phyloP scores from a whole-genome alignment of 1,140 invertebrate species.

The Bombus balteatus region DNA sequence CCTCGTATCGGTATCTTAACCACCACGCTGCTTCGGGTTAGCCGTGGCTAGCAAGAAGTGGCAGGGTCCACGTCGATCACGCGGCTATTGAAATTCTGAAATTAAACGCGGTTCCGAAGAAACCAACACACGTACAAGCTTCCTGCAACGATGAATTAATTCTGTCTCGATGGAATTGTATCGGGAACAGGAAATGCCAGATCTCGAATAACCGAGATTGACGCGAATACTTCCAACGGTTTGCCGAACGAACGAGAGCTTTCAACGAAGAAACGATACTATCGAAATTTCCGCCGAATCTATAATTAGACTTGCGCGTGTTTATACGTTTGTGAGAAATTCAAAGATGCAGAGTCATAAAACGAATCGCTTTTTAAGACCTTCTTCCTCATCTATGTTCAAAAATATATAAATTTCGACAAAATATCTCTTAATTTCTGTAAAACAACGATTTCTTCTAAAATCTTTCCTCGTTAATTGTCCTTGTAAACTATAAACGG shows the following conservation, averaged over 20 bases:
- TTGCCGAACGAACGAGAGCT: background rate
- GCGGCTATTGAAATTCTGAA: background rate
- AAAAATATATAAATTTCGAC: no score
- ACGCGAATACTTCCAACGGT: background rate
- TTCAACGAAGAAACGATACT: background rate
- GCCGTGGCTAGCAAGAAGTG: background rate
- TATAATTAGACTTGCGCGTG: background rate
- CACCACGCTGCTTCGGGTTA: background rate
- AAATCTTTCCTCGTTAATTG: background rate
- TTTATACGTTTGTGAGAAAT: background rate
- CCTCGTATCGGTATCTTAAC: constrained; percentile 46
- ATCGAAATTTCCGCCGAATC: background rate
- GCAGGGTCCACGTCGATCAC: background rate
- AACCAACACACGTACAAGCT: background rate
- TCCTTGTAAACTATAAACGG: constrained; percentile 20
- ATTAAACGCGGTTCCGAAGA: background rate
- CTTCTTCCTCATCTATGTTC: no score
- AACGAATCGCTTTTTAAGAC: no score
- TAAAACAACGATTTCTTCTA: background rate
- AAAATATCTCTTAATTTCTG: background rate
- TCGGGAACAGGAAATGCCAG: background rate
- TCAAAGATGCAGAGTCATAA: background rate
- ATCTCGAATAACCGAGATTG: background rate
- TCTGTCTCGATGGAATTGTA: background rate
- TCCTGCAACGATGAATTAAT: background rate